These are phyloP conservation scores for Ecliptopera silaceata DNA, from an alignment of 2,888 invertebrate species.

Conservation along the genomic window DNA sequence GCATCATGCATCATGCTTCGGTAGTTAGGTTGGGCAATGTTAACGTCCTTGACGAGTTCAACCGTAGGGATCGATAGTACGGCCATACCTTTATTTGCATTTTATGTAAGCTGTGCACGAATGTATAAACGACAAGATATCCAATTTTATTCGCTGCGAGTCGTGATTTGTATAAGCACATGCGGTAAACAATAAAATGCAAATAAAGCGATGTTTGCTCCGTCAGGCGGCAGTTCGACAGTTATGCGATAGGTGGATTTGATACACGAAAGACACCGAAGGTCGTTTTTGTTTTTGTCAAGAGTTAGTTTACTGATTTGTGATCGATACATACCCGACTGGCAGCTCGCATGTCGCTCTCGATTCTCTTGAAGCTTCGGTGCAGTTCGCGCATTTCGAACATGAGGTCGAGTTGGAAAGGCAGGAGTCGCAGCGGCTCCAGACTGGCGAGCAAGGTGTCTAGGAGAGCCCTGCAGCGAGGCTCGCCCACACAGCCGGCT, in stretches of 20 bases:
- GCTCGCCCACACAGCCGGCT: slow-evolving; percentile 81
- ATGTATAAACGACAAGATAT: slow-evolving; percentile 57
- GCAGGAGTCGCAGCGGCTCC: slow-evolving; percentile 90
- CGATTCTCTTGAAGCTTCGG: slow-evolving; percentile 88
- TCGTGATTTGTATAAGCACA: slow-evolving; percentile 72
- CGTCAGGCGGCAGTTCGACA: slow-evolving; percentile 56
- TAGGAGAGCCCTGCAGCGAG: slow-evolving; percentile 84
- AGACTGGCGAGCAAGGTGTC: slow-evolving; percentile 90
- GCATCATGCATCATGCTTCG: slow-evolving; percentile 76
- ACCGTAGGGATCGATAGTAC: slow-evolving; percentile 49
- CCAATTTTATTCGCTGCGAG: slow-evolving; percentile 62
- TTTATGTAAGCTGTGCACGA: slow-evolving; percentile 81
- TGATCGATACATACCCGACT: slow-evolving; percentile 66
- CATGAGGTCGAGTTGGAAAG: slow-evolving; percentile 91
- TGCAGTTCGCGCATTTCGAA: slow-evolving; percentile 91
- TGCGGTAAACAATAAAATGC: slow-evolving; percentile 81
- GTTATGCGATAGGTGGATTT: slow-evolving; percentile 55
- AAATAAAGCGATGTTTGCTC: slow-evolving; percentile 77
- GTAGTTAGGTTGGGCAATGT: slow-evolving; percentile 54
- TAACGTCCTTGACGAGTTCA: slow-evolving; percentile 54
- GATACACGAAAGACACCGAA: slow-evolving; percentile 52
- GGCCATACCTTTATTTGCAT: slow-evolving; percentile 76
- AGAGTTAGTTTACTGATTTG: slow-evolving; percentile 30
- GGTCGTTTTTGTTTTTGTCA: slow-evolving; percentile 44
- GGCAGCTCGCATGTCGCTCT: slow-evolving; percentile 79